These are phyloP conservation scores for Danio tinwini DNA, from an alignment of 2,797 vertebrate species.

Conservation along the genomic window DNA sequence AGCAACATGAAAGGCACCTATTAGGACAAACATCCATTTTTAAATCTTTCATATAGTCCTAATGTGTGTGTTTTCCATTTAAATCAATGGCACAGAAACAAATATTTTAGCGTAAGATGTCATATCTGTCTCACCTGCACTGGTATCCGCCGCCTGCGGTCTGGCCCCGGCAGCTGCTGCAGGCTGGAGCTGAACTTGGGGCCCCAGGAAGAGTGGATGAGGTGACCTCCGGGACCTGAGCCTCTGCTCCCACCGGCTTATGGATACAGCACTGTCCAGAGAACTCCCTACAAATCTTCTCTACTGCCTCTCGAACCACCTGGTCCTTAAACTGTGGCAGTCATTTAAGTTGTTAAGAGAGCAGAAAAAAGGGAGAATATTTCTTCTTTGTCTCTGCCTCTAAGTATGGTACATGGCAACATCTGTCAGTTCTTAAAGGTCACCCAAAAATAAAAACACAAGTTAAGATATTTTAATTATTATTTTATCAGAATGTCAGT, in stretches of 20 bases:
- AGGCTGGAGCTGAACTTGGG: conserved; percentile 85
- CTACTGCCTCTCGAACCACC: conserved; percentile 92
- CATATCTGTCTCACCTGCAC: conserved; percentile 84
- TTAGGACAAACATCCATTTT: not conserved
- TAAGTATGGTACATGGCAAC: not conserved
- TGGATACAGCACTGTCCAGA: conserved; percentile 87
- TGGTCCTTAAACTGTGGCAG: conserved; percentile 89
- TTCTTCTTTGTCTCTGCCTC: not conserved
- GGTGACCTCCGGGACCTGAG: conserved; percentile 74
- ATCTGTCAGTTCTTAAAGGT: not conserved
- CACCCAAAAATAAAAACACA: not conserved
- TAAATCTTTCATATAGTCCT: not conserved
- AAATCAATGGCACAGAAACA: not conserved
- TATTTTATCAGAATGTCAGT: too few species aligned
- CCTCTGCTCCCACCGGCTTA: conserved; percentile 74
- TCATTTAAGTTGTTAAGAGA: not conserved
- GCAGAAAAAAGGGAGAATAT: not conserved
- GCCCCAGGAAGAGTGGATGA: conserved; percentile 73
- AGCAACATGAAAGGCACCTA: not conserved
- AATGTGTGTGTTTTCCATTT: not conserved
- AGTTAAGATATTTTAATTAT: too few species aligned
- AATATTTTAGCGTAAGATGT: not conserved
- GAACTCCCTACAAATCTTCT: conserved; percentile 91
- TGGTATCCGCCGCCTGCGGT: conserved; percentile 92
- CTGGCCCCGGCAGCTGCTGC: conserved; percentile 85